Evolutionary conservation across 2,888 invertebrate species (phyloP).

Genomic region (Drosophila siamana): DNA sequence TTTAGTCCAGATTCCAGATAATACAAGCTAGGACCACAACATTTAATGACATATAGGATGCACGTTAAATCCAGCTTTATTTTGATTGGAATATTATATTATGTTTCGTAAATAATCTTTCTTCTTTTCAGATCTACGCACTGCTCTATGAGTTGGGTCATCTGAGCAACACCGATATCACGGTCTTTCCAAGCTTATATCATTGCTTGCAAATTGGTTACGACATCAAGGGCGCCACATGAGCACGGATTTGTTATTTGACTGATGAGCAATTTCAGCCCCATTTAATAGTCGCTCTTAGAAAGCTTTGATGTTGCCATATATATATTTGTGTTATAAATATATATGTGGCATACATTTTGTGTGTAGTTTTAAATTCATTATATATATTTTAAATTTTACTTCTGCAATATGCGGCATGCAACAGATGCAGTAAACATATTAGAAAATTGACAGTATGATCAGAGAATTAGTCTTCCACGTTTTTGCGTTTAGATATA

Average conservation of each 20-base stretch:
- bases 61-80: too few species aligned
- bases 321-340: neutral
- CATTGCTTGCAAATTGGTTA: conserved; percentile 67
- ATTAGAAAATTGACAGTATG: conserved; percentile 11
- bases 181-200: conserved; percentile 81
- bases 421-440: conserved; percentile 4
- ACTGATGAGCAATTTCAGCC: neutral
- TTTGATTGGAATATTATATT: too few species aligned
- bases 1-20: too few species aligned
- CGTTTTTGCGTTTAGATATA: neutral
- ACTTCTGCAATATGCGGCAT: conserved; percentile 4
- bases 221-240: conserved; percentile 55
- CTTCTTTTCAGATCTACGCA: conserved; percentile 73
- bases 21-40: too few species aligned
- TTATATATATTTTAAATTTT: conserved; percentile 23
- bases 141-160: conserved; percentile 74
- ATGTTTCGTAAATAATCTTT: too few species aligned
- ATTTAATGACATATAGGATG: too few species aligned
- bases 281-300: neutral
- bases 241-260: conserved; percentile 8
- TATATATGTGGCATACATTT: neutral
- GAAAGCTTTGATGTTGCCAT: conserved; percentile 1
- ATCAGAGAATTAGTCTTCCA: conserved; percentile 3
- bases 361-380: conserved; percentile 12
- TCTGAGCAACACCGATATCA: conserved; percentile 83